Evolutionary conservation across 2,888 invertebrate genomes (phyloP).

Genomic region (Drosophila leonis): DNA sequence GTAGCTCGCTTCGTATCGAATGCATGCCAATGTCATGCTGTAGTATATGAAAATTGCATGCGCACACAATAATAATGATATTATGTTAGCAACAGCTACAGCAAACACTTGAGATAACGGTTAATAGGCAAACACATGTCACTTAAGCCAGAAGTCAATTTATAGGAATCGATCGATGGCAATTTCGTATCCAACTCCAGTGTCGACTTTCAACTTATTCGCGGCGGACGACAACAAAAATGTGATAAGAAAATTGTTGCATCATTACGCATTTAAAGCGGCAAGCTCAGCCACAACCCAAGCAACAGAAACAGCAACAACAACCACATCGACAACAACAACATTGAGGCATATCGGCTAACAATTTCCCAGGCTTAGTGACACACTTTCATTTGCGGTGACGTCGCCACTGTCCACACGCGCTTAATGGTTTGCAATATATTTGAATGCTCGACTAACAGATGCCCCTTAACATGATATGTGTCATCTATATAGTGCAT

Average conservation of each 20-base stretch:
- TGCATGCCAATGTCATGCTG: slow-evolving; percentile 8
- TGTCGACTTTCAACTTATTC: slow-evolving; percentile 34
- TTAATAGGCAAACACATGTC: slow-evolving; percentile 52
- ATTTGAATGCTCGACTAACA: not conserved
- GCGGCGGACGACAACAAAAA: slow-evolving; percentile 46
- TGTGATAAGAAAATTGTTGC: slow-evolving; percentile 80
- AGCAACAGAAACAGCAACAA: slow-evolving; percentile 17
- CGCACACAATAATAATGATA: slow-evolving; percentile 33
- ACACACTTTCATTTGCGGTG: slow-evolving; percentile 72
- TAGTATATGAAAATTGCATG: slow-evolving; percentile 43
- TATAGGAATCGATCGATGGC: slow-evolving; percentile 30
- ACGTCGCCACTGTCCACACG: slow-evolving; percentile 61
- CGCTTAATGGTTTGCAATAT: slow-evolving; percentile 57
- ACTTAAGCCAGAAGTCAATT: slow-evolving; percentile 43
- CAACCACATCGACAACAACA: slow-evolving; percentile 22
- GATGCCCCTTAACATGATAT: not conserved
- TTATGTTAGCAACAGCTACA: slow-evolving; percentile 21
- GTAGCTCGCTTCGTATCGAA: slow-evolving; percentile 11
- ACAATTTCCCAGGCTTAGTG: slow-evolving; percentile 77
- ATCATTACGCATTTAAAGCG: slow-evolving; percentile 71
- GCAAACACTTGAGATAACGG: slow-evolving; percentile 52
- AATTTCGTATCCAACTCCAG: slow-evolving; percentile 2
- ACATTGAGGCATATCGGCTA: slow-evolving; percentile 52
- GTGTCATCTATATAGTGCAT: not conserved
- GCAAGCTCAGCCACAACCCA: slow-evolving; percentile 17